phyloP scores from a whole-genome alignment of 2,888 invertebrate genomes.

The Plagodis pulveraria region DNA sequence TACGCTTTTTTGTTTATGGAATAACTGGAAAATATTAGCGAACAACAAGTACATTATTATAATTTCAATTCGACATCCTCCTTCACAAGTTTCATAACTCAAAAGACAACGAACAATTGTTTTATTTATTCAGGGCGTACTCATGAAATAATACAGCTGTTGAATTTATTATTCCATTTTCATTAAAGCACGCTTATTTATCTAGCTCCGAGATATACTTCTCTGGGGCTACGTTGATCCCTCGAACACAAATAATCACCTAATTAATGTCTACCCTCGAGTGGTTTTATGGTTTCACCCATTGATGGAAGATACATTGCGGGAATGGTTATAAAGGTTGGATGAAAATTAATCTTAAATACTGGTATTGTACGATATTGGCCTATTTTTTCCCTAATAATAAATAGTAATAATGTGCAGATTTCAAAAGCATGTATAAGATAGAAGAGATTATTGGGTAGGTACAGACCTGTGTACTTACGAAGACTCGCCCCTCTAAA shows the following conservation, averaged over 20 bases:
- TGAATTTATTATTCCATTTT: constrained; percentile 11
- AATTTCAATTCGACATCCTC: background rate
- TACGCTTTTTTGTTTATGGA: too few species aligned
- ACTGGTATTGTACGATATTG: background rate
- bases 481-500: too few species aligned
- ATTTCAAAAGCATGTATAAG: too few species aligned
- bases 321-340: constrained; percentile 8
- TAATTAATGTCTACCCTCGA: constrained; percentile 45
- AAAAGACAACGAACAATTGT: background rate
- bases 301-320: constrained; percentile 29
- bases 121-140: background rate
- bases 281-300: constrained; percentile 44
- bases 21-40: too few species aligned
- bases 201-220: constrained; percentile 6
- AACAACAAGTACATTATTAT: too few species aligned
- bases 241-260: constrained; percentile 41
- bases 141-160: background rate
- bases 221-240: constrained; percentile 19
- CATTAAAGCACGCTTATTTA: constrained; percentile 8
- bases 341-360: constrained; percentile 2
- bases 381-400: background rate
- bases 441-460: too few species aligned
- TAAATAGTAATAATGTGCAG: too few species aligned
- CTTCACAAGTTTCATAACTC: background rate
- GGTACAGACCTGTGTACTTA: too few species aligned